These are phyloP conservation scores for Aptenodytes forsteri DNA, from an alignment of 2,113 vertebrate genomes.

Conservation along the genomic window DNA sequence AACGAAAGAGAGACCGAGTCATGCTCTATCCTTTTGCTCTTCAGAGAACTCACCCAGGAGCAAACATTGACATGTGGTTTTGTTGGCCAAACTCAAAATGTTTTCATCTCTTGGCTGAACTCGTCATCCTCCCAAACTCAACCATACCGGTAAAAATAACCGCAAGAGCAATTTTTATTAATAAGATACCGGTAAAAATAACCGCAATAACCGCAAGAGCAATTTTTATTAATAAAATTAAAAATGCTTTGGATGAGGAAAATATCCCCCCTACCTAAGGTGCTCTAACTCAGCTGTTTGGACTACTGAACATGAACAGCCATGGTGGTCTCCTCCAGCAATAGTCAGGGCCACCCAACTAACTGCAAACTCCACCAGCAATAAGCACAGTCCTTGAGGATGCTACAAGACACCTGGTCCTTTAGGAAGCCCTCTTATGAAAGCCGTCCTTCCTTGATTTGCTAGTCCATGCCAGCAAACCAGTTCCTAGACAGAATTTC, in stretches of 20 bases:
- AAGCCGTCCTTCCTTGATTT: neutral
- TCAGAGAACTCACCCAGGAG: neutral
- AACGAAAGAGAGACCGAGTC: accelerated
- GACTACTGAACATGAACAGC: neutral
- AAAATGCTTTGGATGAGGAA: neutral
- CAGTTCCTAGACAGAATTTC: neutral
- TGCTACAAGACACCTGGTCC: accelerated
- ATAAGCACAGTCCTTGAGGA: neutral
- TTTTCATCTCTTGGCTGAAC: neutral
- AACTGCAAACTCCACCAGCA: neutral
- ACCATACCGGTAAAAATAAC: neutral
- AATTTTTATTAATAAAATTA: neutral
- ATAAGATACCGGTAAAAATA: neutral
- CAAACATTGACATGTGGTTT: neutral
- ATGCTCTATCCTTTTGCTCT: neutral
- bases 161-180: neutral
- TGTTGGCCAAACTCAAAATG: neutral
- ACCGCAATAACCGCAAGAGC: neutral
- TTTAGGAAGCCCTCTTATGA: neutral
- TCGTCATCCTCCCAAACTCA: neutral
- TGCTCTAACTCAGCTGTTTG: neutral
- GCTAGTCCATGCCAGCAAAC: neutral
- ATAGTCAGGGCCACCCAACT: neutral
- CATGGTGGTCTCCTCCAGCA: neutral
- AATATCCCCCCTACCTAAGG: neutral